Evolutionary conservation across 92 coral and sea anemone genomes (phyloP), one percentile per base, ranked within the genome.

Genomic region (Porites divaricata): DNA sequence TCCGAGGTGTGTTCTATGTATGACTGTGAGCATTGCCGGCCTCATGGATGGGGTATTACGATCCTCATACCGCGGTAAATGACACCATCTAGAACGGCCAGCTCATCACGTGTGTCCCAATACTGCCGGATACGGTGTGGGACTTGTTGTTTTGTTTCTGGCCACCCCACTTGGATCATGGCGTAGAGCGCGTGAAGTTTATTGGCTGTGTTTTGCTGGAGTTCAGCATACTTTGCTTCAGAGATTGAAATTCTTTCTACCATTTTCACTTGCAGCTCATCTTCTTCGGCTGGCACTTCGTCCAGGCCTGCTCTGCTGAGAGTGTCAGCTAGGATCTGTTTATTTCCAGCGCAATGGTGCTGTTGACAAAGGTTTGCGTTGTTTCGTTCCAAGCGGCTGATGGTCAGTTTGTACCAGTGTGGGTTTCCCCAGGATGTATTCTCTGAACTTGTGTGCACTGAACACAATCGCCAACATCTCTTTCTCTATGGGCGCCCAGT

Each of bases 41-140:
- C 83, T 86, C 92, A 90, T 87, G 24, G 81, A 63, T 49, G 88
- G 83, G 93, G 91, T 79, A 92, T 79, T 19, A 92, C 86, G 51
- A 89, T 92, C 13, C 88, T 86, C 88, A 73, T 63, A 1, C 83
- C 87, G 69, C 73, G 59, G 67, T 76, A 76, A 13, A 88, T 67
- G 22, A 88, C 78, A 2, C 82, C 90, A 57, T 85, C 88, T 2
- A 28, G 35, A 14, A 84, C 86, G 9, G 87, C 77, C 10, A 83
- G 56, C 21, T 91, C 89, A 68, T 83, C 89, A 45, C 84, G 86
- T 4, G 68, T 63, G 81, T 85, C 65, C 92, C 88, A 80, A 64
- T 80, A 85, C 48, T 52, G 73, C 7, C 81, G 58, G 68, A 89
- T 69, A 20, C 79, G 79, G 70, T 62, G 83, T n/a, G 93, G 93